Evolutionary conservation across 2,888 invertebrate species (phyloP).

Genomic region (Stenodema calcarata): DNA sequence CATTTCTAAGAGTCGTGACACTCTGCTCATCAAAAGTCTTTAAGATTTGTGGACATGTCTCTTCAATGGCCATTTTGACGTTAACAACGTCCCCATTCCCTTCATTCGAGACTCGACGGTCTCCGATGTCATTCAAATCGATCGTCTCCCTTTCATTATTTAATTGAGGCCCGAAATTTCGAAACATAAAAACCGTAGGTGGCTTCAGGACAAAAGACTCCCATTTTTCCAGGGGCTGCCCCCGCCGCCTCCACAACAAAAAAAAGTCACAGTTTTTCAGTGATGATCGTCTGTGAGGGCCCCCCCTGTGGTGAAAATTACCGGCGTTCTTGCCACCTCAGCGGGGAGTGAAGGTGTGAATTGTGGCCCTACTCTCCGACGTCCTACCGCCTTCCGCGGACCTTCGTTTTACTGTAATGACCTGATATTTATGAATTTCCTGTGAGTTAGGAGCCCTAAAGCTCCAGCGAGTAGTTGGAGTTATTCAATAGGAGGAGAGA

Average conservation of each 20-base stretch:
- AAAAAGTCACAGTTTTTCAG: background rate
- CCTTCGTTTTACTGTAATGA: too few relatives aligned
- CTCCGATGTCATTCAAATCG: too few relatives aligned
- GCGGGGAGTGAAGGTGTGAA: conserved; percentile 13
- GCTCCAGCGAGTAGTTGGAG: too few relatives aligned
- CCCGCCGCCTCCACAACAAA: background rate
- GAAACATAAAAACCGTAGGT: background rate
- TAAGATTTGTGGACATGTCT: too few relatives aligned
- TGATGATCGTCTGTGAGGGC: conserved; percentile 4
- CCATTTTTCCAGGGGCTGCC: background rate
- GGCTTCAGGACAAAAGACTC: background rate
- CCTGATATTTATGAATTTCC: background rate
- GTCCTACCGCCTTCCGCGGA: too few relatives aligned
- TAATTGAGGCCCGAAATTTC: background rate
- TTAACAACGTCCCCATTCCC: too few relatives aligned
- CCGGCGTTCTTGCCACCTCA: conserved; percentile 4
- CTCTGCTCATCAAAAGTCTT: too few relatives aligned
- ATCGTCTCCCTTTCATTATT: background rate
- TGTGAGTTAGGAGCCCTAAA: background rate
- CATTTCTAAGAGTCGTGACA: too few relatives aligned
- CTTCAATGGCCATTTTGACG: too few relatives aligned
- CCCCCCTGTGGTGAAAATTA: conserved; percentile 20
- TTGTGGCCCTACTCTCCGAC: background rate
- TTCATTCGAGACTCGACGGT: too few relatives aligned
- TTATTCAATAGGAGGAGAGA: too few relatives aligned